These are phyloP conservation scores for Ommatoiulus sabulosus DNA, from an alignment of 2,888 invertebrate genomes.

Conservation along the genomic window DNA sequence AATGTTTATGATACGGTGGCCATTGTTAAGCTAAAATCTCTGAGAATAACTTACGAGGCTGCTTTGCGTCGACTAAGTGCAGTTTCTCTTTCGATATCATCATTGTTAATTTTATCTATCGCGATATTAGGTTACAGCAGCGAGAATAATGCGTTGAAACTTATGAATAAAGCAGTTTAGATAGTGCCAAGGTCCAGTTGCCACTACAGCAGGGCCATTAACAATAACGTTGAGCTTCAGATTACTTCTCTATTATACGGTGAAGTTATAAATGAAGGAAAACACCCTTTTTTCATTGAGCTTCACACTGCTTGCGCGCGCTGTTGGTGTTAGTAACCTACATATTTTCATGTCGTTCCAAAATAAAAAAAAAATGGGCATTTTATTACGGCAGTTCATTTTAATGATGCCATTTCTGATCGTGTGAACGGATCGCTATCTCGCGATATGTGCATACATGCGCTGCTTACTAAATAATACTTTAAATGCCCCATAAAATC, in stretches of 20 bases:
- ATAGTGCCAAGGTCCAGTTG: slow-evolving; percentile 8
- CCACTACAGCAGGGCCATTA: not conserved
- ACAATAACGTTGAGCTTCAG: not conserved
- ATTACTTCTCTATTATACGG: not conserved
- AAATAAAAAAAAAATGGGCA: not conserved
- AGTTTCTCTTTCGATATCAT: slow-evolving; percentile 25
- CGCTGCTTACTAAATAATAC: slow-evolving; percentile 24
- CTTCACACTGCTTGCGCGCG: not conserved
- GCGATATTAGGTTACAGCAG: not conserved
- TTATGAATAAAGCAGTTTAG: slow-evolving; percentile 43
- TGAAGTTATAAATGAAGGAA: slow-evolving; percentile 1
- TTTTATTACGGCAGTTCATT: slow-evolving; percentile 24
- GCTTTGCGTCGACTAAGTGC: not conserved
- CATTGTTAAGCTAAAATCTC: slow-evolving; percentile 14
- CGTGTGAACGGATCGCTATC: slow-evolving; percentile 30
- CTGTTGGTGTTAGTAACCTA: slow-evolving; percentile 15
- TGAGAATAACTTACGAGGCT: not conserved
- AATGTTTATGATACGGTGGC: not conserved
- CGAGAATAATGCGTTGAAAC: slow-evolving; percentile 25
- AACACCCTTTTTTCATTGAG: not conserved
- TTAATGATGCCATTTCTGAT: slow-evolving; percentile 31
- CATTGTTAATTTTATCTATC: slow-evolving; percentile 31
- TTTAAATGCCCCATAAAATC: not conserved
- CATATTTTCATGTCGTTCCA: not conserved
- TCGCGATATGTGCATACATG: slow-evolving; percentile 10